A percentile compares a stretch with the other conserved stretches of the same genome.
Evolutionary conservation across 1,140 invertebrate species (phyloP).

Genomic region (Saxidomus purpurata): DNA sequence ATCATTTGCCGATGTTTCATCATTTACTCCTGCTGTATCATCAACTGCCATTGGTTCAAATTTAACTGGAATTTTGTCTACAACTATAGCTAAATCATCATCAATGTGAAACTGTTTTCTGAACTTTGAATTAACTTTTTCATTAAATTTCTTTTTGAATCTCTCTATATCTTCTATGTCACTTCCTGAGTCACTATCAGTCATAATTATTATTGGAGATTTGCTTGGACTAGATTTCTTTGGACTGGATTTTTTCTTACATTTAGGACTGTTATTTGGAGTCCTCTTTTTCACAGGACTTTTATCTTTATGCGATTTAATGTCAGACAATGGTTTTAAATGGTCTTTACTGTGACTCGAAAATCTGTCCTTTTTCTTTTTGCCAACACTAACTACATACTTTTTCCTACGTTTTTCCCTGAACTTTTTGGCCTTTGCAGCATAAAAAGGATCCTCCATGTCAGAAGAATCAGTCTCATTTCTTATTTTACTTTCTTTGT

Average conservation of each 20-base stretch:
- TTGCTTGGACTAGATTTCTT: constrained; percentile 36
- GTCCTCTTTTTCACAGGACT: constrained; percentile 16
- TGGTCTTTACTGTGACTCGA: background rate
- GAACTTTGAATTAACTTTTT: constrained; percentile 4
- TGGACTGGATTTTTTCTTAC: constrained; percentile 29
- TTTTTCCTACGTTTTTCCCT: constrained; percentile 56
- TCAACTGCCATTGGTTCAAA: background rate
- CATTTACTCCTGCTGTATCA: background rate
- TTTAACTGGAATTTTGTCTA: constrained; percentile 21
- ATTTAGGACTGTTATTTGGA: constrained; percentile 24
- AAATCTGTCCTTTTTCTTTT: constrained; percentile 28
- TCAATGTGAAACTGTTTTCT: constrained; percentile 15
- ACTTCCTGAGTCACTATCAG: constrained; percentile 49
- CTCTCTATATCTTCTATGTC: background rate
- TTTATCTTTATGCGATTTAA: background rate
- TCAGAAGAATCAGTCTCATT: constrained; percentile 22
- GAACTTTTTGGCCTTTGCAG: constrained; percentile 50
- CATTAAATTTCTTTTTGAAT: constrained; percentile 31
- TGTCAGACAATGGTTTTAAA: background rate
- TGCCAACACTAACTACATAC: constrained; percentile 56
- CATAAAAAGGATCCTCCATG: constrained; percentile 44
- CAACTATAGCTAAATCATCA: background rate
- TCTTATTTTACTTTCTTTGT: background rate
- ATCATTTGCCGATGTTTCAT: background rate
- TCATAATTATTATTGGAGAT: constrained; percentile 50